Evolutionary conservation across 2,888 invertebrate genomes (phyloP), one percentile per base, ranked within the genome.

Genomic region (Eristalis tenax): DNA sequence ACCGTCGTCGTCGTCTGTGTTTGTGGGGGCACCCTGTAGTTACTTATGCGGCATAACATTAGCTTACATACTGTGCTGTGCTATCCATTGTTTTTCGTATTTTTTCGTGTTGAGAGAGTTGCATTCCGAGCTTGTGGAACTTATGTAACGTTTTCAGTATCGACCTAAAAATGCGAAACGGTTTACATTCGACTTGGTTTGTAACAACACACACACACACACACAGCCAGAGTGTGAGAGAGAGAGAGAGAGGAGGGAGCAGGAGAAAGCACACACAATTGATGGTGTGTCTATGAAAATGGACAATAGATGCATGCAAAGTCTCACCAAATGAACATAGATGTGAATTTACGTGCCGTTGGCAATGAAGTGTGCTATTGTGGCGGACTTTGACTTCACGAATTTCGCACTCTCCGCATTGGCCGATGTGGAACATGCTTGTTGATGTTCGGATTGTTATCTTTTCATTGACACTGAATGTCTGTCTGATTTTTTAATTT

Each of bases 31-130:
- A 15, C 22, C 11, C 13, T 5, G 15, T 23, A 23, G 50, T 77
- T 26, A 26, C 26, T 74, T 69, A 68, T 68, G 68, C 63, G 56
- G 75, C 69, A 81, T 75, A 81, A 81, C 75, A 81, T 75, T 75
- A 81, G 81, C 69, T 75, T 81, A 70, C 69, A 35, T 68, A 59
- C 22, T 50, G 8, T 18, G 18, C 26, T 5, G 8, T 1, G 18
- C 18, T 4, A 15, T 50, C 56, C 64, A 70, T 78, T 78, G 78
- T 70, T 70, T 71, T 57, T 57, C n/a, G 65, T 32, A 65, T 59
- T 59, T 59, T 59, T 4, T 23, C 18, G 22, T 59, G 26, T 59
- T 13, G 11, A 26, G 26, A 26, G 59, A 26, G 26, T 28, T 59
- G 59, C 59, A 59, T 59, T 57, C 23, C 57, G 13, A 22, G 26